These are phyloP conservation scores for Eupleurogrammus muticus DNA, from an alignment of 2,797 vertebrate genomes.

Conservation along the genomic window DNA sequence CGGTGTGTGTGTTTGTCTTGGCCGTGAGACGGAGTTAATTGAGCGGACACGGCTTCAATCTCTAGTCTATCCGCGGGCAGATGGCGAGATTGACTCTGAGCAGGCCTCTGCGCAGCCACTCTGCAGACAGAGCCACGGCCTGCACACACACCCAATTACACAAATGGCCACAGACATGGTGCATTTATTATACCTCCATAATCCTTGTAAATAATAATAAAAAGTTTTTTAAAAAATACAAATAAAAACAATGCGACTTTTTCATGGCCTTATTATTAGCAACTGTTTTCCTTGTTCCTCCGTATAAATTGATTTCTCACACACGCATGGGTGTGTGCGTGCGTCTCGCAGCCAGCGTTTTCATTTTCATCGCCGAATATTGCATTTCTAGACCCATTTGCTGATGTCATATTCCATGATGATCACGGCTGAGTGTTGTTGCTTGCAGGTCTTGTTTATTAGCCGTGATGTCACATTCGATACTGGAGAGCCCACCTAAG, in stretches of 20 bases:
- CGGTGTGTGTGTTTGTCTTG: conserved; percentile 77
- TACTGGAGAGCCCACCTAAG: conserved; percentile 66
- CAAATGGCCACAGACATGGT: conserved; percentile 13
- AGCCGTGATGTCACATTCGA: conserved; percentile 81
- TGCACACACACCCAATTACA: conserved; percentile 36
- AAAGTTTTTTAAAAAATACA: neutral
- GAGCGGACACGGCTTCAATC: conserved; percentile 78
- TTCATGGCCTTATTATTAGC: conserved; percentile 10
- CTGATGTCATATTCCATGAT: conserved; percentile 82
- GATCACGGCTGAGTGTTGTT: conserved; percentile 72
- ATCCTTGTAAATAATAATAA: neutral
- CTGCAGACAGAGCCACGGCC: conserved; percentile 66
- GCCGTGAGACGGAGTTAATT: conserved; percentile 81
- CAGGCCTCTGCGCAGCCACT: conserved; percentile 65
- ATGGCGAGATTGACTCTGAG: conserved; percentile 77
- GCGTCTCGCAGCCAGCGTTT: conserved; percentile 48
- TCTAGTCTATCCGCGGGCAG: conserved; percentile 76
- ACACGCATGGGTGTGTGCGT: neutral
- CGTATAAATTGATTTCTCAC: neutral
- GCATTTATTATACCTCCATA: conserved; percentile 11
- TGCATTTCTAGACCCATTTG: conserved; percentile 79
- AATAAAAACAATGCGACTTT: neutral
- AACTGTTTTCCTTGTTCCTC: neutral
- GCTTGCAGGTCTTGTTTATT: conserved; percentile 81
- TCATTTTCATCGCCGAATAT: conserved; percentile 70